Conservation (phyloP, 2,797 vertebrate species). For the Nannoperca australis region DNA sequence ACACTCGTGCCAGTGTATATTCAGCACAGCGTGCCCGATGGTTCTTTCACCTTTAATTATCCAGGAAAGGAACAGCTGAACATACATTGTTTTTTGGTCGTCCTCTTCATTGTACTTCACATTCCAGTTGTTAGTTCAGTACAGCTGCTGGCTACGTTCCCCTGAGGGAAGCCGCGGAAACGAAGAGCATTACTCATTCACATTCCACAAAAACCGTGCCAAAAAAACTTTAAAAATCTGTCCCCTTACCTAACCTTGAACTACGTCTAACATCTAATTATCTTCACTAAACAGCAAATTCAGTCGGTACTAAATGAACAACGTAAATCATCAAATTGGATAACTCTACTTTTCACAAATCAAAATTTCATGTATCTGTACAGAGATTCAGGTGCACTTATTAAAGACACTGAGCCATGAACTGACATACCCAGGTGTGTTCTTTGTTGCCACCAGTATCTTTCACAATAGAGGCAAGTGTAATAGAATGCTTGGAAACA, state of each 20-base stretch:
- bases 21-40: neutral
- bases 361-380: neutral
- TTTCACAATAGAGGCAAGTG: slow-evolving; percentile 57
- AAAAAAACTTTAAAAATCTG: neutral
- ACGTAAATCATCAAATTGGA: too few relatives aligned
- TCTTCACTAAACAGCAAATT: neutral
- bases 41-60: neutral
- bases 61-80: neutral
- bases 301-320: neutral
- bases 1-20: neutral
- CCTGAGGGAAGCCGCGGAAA: neutral
- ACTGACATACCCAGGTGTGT: slow-evolving; percentile 20
- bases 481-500: neutral
- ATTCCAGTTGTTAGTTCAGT: neutral
- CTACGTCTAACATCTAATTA: neutral
- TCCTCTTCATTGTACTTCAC: neutral
- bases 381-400: neutral
- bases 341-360: neutral
- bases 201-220: neutral
- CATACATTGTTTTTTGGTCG: neutral
- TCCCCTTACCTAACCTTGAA: neutral
- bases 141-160: neutral
- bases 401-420: neutral
- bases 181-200: neutral
- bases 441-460: slow-evolving; percentile 12